Evolutionary conservation across 2,888 invertebrate genomes (phyloP).

Genomic region (Synanthedon vespiformis): DNA sequence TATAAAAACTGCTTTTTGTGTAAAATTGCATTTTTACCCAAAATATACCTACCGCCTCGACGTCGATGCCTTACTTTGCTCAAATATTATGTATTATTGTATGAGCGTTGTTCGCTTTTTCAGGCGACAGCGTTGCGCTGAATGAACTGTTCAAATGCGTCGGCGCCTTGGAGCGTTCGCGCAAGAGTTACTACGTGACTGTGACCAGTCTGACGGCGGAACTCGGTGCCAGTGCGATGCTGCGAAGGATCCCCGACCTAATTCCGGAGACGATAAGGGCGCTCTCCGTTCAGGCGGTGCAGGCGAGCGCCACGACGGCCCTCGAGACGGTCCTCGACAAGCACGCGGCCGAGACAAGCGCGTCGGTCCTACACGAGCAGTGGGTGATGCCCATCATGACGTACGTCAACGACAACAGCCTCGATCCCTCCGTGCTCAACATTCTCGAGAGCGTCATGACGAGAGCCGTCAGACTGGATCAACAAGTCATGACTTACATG

Average conservation of each 20-base stretch:
- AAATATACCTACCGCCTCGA: too few relatives aligned
- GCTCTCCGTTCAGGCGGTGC: conserved; percentile 26
- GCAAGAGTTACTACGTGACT: conserved; percentile 34
- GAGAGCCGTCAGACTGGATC: conserved; percentile 24
- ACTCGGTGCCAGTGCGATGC: conserved; percentile 17
- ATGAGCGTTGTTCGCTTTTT: too few relatives aligned
- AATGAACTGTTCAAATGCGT: conserved; percentile 36
- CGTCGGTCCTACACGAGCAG: conserved; percentile 9
- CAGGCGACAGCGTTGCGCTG: conserved; percentile 27
- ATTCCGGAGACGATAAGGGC: conserved; percentile 18
- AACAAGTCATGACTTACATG: conserved; percentile 27
- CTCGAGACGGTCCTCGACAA: conserved; percentile 28
- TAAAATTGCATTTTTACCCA: too few relatives aligned
- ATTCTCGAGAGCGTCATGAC: conserved; percentile 31
- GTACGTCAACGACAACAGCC: conserved; percentile 8
- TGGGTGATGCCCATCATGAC: conserved; percentile 27
- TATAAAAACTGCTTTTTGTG: too few relatives aligned
- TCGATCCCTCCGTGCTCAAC: conserved; percentile 21
- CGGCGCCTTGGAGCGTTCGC: conserved; percentile 18
- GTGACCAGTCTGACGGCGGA: conserved; percentile 21
- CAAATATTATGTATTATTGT: too few relatives aligned
- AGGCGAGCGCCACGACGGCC: conserved; percentile 32
- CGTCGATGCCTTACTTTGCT: too few relatives aligned
- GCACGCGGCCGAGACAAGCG: conserved; percentile 14
- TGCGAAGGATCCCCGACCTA: conserved; percentile 15